Percentiles rank a stretch among this genome's conserved stretches.
phyloP scores from a whole-genome alignment of 2,113 vertebrate species.

The Dunckerocampus dactyliophorus region DNA sequence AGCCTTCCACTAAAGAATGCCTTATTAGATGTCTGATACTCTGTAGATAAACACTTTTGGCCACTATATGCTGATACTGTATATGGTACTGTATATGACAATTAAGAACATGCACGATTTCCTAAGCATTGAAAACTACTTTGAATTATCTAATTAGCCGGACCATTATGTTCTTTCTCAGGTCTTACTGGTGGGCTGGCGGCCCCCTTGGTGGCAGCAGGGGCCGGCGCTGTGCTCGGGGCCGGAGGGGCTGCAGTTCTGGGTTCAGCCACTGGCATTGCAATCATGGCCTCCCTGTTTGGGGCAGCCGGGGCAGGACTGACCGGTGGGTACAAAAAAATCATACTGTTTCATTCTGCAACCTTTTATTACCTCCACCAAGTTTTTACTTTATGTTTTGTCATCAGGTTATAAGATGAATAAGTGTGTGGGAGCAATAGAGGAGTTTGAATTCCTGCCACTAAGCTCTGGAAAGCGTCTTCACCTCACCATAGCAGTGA shows the following conservation, averaged over 20 bases:
- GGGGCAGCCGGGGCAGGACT: conserved; percentile 93
- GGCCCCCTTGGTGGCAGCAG: conserved; percentile 87
- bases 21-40: no score
- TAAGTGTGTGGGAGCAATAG: conserved; percentile 91
- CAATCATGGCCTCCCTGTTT: conserved; percentile 91
- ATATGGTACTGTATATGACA: no score
- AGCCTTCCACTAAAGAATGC: no score
- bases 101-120: no score
- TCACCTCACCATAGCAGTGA: conserved; percentile 87
- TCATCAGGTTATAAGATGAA: conserved; percentile 96
- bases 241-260: conserved; percentile 89
- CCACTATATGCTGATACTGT: no score
- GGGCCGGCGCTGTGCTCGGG: conserved; percentile 84
- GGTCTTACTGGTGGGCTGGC: conserved; percentile 94
- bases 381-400: conserved; percentile 7
- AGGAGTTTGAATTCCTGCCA: conserved; percentile 94
- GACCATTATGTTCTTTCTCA: conserved; percentile 43
- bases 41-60: no score
- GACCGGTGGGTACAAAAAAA: conserved; percentile 73
- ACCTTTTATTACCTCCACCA: neutral
- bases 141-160: neutral
- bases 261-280: conserved; percentile 87
- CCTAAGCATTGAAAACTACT: neutral
- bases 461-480: conserved; percentile 86
- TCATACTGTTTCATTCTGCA: neutral